A percentile compares a stretch with the other conserved stretches of the same genome.
These are phyloP conservation scores for Muntiacus muntjak DNA, from an alignment of 2,113 vertebrate species.

Conservation along the genomic window DNA sequence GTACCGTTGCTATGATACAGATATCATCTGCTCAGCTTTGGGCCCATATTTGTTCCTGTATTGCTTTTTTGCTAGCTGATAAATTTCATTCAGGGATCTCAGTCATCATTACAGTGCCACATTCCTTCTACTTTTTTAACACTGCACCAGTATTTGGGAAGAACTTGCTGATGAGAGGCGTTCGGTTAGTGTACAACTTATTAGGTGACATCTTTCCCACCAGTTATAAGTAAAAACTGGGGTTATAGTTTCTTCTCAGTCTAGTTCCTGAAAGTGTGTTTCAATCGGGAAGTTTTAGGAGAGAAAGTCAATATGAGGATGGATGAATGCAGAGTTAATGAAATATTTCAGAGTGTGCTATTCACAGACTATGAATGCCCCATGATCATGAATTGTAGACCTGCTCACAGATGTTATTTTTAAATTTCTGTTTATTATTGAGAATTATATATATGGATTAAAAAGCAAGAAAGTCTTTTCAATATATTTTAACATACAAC, in stretches of 20 bases:
- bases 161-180: neutral
- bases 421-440: conserved; percentile 69
- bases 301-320: neutral
- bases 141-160: neutral
- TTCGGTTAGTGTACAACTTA: neutral
- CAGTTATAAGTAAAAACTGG: neutral
- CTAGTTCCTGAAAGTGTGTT: neutral
- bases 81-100: neutral
- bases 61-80: neutral
- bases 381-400: neutral
- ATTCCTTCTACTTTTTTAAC: neutral
- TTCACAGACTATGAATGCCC: conserved; percentile 21
- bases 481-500: conserved; percentile 25
- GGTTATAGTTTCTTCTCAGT: neutral
- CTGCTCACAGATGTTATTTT: conserved; percentile 38
- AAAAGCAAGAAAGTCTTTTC: conserved; percentile 59
- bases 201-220: neutral
- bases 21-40: too few relatives aligned
- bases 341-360: neutral
- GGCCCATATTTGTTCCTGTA: neutral
- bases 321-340: conserved; percentile 38
- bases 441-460: conserved; percentile 56
- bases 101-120: neutral
- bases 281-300: conserved; percentile 18
- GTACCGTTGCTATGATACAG: too few relatives aligned